A percentile compares a stretch with the other conserved stretches of the same genome.
Conservation (phyloP, 2,888 invertebrate species). For the Eupeodes latifasciatus region DNA sequence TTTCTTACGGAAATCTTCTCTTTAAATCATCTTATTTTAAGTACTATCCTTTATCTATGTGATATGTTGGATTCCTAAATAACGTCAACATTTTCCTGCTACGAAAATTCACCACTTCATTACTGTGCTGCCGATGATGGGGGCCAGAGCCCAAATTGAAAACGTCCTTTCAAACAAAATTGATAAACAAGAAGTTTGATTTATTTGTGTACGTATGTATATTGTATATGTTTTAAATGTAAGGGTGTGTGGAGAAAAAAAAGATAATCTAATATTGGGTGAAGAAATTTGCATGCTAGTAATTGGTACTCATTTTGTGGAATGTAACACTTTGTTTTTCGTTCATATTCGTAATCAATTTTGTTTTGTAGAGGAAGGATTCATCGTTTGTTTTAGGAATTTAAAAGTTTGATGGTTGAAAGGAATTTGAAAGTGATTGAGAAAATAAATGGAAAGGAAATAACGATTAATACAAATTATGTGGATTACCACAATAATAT, state of each 20-base stretch:
- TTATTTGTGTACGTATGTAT: neutral
- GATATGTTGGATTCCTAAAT: neutral
- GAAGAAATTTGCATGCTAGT: constrained; percentile 45
- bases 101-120: neutral
- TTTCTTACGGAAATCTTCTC: neutral
- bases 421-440: constrained; percentile 5
- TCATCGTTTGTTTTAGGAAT: neutral
- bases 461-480: constrained; percentile 24
- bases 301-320: constrained; percentile 49
- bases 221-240: too few relatives aligned
- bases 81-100: neutral
- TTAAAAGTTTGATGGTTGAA: neutral
- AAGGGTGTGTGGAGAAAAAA: neutral
- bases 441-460: constrained; percentile 3
- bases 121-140: neutral
- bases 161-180: constrained; percentile 15
- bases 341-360: neutral
- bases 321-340: neutral
- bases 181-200: constrained; percentile 51
- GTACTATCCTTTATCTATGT: constrained; percentile 4
- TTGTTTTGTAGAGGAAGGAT: neutral
- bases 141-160: neutral
- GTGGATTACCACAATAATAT: constrained; percentile 42
- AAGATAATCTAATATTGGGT: neutral
- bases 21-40: neutral